Percentiles rank a stretch among this genome's conserved stretches.
Evolutionary conservation across 2,888 invertebrate genomes (phyloP).

Genomic region (Uloborus plumipes): DNA sequence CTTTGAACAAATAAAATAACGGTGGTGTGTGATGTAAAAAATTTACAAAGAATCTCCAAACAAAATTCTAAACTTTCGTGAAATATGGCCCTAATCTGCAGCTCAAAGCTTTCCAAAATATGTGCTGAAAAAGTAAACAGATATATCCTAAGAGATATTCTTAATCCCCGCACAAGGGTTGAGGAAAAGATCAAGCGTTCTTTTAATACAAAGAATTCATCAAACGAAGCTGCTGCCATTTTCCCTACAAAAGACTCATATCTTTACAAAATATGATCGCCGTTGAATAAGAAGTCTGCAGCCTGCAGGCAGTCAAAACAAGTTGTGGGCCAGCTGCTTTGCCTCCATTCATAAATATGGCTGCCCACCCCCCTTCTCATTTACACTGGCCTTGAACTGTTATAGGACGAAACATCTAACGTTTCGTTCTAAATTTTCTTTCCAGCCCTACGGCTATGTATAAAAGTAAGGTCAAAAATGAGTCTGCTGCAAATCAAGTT

Average conservation of each 20-base stretch:
- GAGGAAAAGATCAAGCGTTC: too few relatives aligned
- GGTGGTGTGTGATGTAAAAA: too few relatives aligned
- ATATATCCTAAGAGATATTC: too few relatives aligned
- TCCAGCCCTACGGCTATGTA: background rate
- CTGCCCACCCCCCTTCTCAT: background rate
- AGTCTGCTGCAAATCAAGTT: too few relatives aligned
- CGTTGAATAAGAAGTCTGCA: background rate
- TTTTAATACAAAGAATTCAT: background rate
- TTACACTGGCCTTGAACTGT: conserved; percentile 21
- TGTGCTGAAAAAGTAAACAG: too few relatives aligned
- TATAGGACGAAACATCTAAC: background rate
- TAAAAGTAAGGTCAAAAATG: conserved; percentile 3
- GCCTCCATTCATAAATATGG: conserved; percentile 34
- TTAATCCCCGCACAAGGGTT: too few relatives aligned
- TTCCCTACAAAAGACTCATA: background rate
- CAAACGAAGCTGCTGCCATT: background rate
- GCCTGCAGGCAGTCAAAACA: conserved; percentile 41
- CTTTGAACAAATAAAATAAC: too few relatives aligned
- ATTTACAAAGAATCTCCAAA: too few relatives aligned
- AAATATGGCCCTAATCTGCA: too few relatives aligned
- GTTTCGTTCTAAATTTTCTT: background rate
- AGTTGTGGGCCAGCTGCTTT: conserved; percentile 35
- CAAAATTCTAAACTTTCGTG: too few relatives aligned
- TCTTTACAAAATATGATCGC: background rate
- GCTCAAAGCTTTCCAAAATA: too few relatives aligned